phyloP scores from a whole-genome alignment of 2,888 invertebrate species.

The Crepidodera aurea region DNA sequence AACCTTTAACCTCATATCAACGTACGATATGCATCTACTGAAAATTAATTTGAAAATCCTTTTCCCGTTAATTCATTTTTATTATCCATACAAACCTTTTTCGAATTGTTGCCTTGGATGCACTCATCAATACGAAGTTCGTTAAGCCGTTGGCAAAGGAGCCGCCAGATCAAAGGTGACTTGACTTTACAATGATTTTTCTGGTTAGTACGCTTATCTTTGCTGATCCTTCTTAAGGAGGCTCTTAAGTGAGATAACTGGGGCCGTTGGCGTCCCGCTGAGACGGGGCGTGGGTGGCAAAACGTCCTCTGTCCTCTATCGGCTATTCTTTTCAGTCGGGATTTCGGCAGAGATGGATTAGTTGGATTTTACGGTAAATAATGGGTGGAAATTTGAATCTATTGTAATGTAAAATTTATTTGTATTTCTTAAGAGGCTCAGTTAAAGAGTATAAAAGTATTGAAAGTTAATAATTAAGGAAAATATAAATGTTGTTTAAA shows the following conservation, averaged over 20 bases:
- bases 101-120: conserved; percentile 46
- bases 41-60: no score
- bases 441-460: no score
- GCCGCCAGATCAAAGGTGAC: conserved; percentile 45
- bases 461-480: no score
- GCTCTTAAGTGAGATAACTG: conserved; percentile 45
- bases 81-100: neutral
- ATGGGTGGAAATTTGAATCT: no score
- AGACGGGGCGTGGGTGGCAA: conserved; percentile 36
- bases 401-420: no score
- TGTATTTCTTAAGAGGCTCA: no score
- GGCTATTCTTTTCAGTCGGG: neutral
- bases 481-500: no score
- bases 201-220: conserved; percentile 46
- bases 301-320: conserved; percentile 29
- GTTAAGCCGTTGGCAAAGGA: conserved; percentile 44
- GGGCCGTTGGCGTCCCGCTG: conserved; percentile 28
- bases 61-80: no score
- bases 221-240: conserved; percentile 36
- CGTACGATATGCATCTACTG: no score
- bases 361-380: neutral
- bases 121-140: conserved; percentile 47
- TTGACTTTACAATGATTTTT: conserved; percentile 49
- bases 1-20: no score
- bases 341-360: conserved; percentile 18